These are phyloP conservation scores for Globodera ellingtonae DNA, from an alignment of 1,140 invertebrate species.

Conservation along the genomic window DNA sequence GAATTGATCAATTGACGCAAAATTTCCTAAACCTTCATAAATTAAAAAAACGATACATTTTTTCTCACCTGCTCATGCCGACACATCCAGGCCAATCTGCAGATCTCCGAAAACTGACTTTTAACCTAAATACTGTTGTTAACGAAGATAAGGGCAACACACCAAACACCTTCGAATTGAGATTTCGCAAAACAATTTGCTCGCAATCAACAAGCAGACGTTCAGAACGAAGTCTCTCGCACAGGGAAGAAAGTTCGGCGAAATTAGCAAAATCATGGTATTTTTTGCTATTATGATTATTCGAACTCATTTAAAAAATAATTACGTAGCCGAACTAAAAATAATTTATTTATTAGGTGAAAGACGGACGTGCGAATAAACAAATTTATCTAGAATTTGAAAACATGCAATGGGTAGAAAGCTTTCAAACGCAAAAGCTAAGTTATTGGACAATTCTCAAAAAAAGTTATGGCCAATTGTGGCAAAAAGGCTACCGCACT, in stretches of 20 bases:
- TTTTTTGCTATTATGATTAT: neutral
- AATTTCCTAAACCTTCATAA: slow-evolving; percentile 69
- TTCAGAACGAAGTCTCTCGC: slow-evolving; percentile 55
- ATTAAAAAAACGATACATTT: neutral
- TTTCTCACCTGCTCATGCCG: slow-evolving; percentile 43
- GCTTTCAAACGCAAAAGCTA: too few relatives aligned
- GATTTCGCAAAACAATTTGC: slow-evolving; percentile 35
- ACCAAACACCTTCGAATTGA: slow-evolving; percentile 38
- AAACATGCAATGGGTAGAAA: too few relatives aligned
- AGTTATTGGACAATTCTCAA: too few relatives aligned
- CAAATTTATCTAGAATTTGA: too few relatives aligned
- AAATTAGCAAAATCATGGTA: slow-evolving; percentile 20
- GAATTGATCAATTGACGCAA: slow-evolving; percentile 79
- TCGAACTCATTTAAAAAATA: neutral
- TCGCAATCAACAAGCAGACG: slow-evolving; percentile 49
- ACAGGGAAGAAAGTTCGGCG: slow-evolving; percentile 39
- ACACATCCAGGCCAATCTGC: slow-evolving; percentile 44
- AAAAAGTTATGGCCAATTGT: too few relatives aligned
- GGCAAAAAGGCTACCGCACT: too few relatives aligned
- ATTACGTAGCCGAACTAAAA: too few relatives aligned
- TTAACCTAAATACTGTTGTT: slow-evolving; percentile 8
- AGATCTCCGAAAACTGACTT: slow-evolving; percentile 38
- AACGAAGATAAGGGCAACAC: neutral
- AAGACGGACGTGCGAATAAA: too few relatives aligned
- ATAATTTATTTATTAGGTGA: too few relatives aligned